Evolutionary conservation across 2,797 vertebrate species (phyloP), one percentile per base, ranked within the genome.

Genomic region (Leuciscus waleckii): DNA sequence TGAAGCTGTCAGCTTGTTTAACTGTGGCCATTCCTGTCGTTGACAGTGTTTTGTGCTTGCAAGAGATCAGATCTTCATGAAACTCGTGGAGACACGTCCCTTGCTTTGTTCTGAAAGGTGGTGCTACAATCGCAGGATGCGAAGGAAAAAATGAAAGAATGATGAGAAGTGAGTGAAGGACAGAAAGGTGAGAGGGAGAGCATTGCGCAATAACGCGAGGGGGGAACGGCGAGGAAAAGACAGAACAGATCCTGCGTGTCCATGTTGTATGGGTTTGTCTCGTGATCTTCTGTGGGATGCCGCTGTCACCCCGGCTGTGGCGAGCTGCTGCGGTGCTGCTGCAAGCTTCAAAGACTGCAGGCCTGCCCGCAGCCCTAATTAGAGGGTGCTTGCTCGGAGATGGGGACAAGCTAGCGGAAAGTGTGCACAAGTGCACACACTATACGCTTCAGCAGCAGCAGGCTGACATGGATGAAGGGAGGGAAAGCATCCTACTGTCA

Each of bases 311-410:
- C 90, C 84, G 87, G 88, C 90, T 90, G 90, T 90, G 91, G 90
- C 85, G 78, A 87, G 79, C 70, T 85, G 86, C 89, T 89, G 88
- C 83, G 91, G 88, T 92, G 85, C 89, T 89, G 87, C 89, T 88
- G 84, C 85, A 85, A 88, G 89, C 91, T 92, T 92, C 91, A 92
- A 91, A 92, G 91, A 82, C 89, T 85, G 82, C 89, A 89, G 87
- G 89, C 86, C 85, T 87, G 81, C 86, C 90, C 91, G 77, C 91
- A 90, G 89, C 85, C 84, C 69, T 89, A 92, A 92, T 92, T 91
- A 92, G 87, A 92, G 91, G 87, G 88, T 85, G 87, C 87, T 29
- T 85, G 85, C 88, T 85, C 69, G 43, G 86, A 90, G 86, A 85
- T 85, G 86, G 85, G 88, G 89, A 90, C 89, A 87, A 78, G 89